Evolutionary conservation across 2,797 vertebrate genomes (phyloP).

Genomic region (Selene dorsalis): DNA sequence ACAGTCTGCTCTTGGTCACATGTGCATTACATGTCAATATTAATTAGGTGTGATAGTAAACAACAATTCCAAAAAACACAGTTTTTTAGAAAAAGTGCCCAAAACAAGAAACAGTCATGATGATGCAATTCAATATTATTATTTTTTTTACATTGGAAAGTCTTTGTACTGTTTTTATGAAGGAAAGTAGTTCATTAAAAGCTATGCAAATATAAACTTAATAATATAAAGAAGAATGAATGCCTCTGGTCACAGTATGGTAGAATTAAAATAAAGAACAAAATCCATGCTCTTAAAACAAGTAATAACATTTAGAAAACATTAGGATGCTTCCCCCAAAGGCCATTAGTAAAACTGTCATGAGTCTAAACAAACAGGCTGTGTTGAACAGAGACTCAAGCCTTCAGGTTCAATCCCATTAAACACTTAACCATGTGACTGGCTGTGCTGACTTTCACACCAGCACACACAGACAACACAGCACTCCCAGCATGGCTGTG

Average conservation of each 20-base stretch:
- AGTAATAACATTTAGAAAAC: conserved; percentile 3
- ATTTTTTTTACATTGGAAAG: neutral
- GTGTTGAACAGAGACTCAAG: conserved; percentile 47
- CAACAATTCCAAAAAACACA: too few relatives aligned
- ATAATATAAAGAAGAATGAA: neutral
- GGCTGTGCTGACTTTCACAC: conserved; percentile 59
- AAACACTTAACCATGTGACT: conserved; percentile 78
- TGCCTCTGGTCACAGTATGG: neutral
- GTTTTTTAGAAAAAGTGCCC: neutral
- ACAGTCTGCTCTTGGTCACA: neutral
- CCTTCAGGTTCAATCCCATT: conserved; percentile 71
- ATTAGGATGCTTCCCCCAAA: conserved; percentile 16
- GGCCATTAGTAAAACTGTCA: conserved; percentile 39
- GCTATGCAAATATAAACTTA: neutral
- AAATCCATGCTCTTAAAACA: neutral
- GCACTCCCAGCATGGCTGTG: conserved; percentile 18
- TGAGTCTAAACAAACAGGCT: conserved; percentile 49
- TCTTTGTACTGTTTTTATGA: neutral
- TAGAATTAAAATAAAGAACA: neutral
- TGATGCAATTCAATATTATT: neutral
- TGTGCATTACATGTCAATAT: neutral
- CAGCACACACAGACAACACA: conserved; percentile 41
- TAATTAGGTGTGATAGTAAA: neutral
- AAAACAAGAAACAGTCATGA: neutral
- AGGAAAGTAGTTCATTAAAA: neutral